A percentile compares a stretch with the other conserved stretches of the same genome.
phyloP scores from a whole-genome alignment of 2,797 vertebrate genomes.

The Protosalanx chinensis region DNA sequence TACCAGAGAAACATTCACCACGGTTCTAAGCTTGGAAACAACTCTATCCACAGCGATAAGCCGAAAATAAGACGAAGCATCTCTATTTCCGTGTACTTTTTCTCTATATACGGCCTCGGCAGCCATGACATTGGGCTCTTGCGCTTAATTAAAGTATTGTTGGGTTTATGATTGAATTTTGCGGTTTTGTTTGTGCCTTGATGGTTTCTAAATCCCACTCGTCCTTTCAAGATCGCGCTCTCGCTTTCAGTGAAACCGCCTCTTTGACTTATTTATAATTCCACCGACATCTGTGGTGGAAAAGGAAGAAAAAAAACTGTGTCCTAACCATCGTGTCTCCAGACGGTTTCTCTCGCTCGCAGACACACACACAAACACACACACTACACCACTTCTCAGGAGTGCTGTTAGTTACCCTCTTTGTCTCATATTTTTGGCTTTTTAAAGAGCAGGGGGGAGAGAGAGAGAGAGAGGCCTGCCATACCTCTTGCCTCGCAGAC shows the following conservation, averaged over 20 bases:
- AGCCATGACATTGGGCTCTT: neutral
- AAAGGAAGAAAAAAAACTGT: conserved; percentile 28
- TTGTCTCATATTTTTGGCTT: conserved; percentile 18
- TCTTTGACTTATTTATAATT: conserved; percentile 7
- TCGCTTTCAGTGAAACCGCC: neutral
- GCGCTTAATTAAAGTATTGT: neutral
- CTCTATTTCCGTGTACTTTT: neutral
- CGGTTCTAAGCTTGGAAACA: too few relatives aligned
- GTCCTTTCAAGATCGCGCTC: conserved; percentile 2
- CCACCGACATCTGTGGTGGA: conserved; percentile 13
- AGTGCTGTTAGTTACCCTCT: conserved; percentile 27
- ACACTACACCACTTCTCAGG: conserved; percentile 32
- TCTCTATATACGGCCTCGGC: neutral
- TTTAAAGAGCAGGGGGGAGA: neutral
- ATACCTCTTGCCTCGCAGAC: conserved; percentile 55
- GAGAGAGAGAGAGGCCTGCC: conserved; percentile 4
- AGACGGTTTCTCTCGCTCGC: conserved; percentile 41
- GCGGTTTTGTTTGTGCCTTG: conserved; percentile 35
- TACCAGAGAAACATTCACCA: neutral
- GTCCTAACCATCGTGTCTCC: conserved; percentile 53
- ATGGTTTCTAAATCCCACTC: neutral
- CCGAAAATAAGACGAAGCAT: neutral
- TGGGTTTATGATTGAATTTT: neutral
- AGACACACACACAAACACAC: conserved; percentile 33
- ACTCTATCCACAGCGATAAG: neutral